Evolutionary conservation across 2,797 vertebrate genomes (phyloP), one percentile per base, ranked within the genome.

Genomic region (Choloepus didactylus): DNA sequence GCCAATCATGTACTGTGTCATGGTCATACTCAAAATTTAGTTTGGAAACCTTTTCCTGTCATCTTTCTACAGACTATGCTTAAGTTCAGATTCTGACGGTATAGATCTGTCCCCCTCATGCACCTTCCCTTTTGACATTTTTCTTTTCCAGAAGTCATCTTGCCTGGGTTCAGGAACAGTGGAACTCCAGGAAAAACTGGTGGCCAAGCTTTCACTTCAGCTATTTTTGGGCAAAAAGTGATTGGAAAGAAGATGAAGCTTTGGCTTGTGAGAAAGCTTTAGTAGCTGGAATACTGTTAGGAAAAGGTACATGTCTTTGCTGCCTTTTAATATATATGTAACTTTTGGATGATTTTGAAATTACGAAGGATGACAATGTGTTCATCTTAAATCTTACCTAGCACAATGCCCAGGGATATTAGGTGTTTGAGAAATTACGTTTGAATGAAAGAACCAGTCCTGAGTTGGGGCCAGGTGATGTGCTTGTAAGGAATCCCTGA

Each of bases 131-230:
- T 76, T 77, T 92, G 72, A 54, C 3, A 0, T 87, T 93, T 92
- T 76, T 90, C 8, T 83, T 97, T 80, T 96, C 92, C 90, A 98
- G 97, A 83, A 97, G 96, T 70, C 97, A 97, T 21, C 66, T 87
- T 29, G 87, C 86, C 11, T 98, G 98, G 98, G 95, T 99, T 25
- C 84, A 87, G 2, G 95, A 97, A 51, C 97, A 98, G 67, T 99
- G 99, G 99, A 73, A 23, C 12, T 64, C 75, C 18, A 99, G 99
- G 96, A 98, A 97, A 83, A 98, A 97, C 89, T 99, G 99, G 99
- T 99, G 99, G 99, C 98, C 99, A 4, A 87, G 94, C 4, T 98
- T 99, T 96, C 99, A 99, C 98, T 99, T 99, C 95, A 99, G 98
- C 41, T 91, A 29, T 77, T 98, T 98, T 92, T 98, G 99, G 62